A percentile compares a stretch with the other conserved stretches of the same genome.
Evolutionary conservation across 2,888 invertebrate genomes (phyloP).

Genomic region (Lycocerus yunnanus): DNA sequence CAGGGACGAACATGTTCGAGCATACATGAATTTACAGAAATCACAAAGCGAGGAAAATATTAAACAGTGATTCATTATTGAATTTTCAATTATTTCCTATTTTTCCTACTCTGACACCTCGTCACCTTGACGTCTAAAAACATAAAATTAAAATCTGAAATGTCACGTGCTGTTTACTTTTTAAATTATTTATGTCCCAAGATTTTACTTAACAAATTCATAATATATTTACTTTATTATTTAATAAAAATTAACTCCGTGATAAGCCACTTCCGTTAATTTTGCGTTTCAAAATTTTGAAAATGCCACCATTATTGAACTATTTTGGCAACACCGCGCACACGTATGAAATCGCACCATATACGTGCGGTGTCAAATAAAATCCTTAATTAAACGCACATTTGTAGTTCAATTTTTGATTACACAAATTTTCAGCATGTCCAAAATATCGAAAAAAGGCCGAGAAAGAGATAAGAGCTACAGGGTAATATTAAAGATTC

Average conservation of each 20-base stretch:
- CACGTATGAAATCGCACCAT: not conserved
- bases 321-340: not conserved
- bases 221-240: not conserved
- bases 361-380: not conserved
- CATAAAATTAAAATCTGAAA: not conserved
- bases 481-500: constrained; percentile 35
- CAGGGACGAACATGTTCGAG: not conserved
- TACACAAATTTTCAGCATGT: constrained; percentile 40
- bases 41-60: not conserved
- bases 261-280: too few relatives aligned
- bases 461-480: constrained; percentile 42
- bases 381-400: not conserved
- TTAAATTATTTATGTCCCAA: not conserved
- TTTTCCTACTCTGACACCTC: not conserved
- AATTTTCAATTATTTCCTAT: not conserved
- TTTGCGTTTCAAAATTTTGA: too few relatives aligned
- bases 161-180: not conserved
- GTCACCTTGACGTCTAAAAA: not conserved
- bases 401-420: not conserved
- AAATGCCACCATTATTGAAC: not conserved
- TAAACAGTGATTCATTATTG: not conserved
- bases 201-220: not conserved
- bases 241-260: too few relatives aligned
- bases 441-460: constrained; percentile 44
- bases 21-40: not conserved